Base-by-base conservation (phyloP, 2,113 vertebrate species). In the Aleadryas rufinucha region DNA sequence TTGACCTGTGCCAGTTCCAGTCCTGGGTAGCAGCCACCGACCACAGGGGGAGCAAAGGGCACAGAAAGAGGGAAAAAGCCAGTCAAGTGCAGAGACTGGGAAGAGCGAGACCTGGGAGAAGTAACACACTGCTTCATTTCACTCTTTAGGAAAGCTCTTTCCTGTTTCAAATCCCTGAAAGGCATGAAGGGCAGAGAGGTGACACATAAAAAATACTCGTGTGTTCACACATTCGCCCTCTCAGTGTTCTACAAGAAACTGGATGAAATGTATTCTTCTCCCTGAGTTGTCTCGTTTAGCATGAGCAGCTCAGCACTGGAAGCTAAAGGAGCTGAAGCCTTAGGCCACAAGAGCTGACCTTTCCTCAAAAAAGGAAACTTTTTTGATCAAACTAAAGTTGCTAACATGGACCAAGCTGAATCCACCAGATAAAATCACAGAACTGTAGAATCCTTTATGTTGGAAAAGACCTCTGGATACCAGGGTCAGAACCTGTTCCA, bases 261-360 rank as follows among this genome's bases (percentile, higher is more conserved):
- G 37, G 27, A 49, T 66, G 31, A 72, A 41, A 9, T 37, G 16
- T 16, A 7, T 21, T 64, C 30, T 33, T 69, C 57, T 14, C 39
- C 21, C 28, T 0, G 0, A 70, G 20, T 5, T 6, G 16, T 26
- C 50, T 57, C 0, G 0, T 57, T 59, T 4, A 72, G 50, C 45
- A 10, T 35, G 27, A 44, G 65, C 75, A 85, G 65, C 68, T 50
- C 44, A 84, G 52, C 56, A 57, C 8, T 3, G 53, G 59, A 6
- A 54, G n/a, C n/a, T 78, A 3, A 69, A 69, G 59, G 12, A 52
- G 49, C 1, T 64, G 75, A 61, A 78, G 54, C 21, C 41, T 69
- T 22, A 35, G 33, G 45, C 33, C 7, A 6, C 45, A 84, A 61
- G 37, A 88, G 35, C n/a, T 65, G 59, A 42, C 16, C 4, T n/a